A percentile compares a stretch with the other conserved stretches of the same genome.
Evolutionary conservation across 2,113 vertebrate genomes (phyloP).

Genomic region (Malurus elegans): DNA sequence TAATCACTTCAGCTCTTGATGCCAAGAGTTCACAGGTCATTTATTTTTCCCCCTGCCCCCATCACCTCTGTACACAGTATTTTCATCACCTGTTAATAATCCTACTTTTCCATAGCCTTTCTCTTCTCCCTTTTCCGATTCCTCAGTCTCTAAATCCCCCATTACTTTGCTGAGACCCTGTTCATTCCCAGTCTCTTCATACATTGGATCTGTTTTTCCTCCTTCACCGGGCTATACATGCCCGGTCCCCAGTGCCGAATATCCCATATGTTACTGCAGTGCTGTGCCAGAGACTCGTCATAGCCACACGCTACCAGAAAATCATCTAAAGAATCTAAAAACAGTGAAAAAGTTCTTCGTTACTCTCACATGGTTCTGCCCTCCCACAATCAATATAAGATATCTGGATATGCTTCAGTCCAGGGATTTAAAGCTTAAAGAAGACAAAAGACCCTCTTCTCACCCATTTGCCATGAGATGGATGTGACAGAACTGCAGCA

Average conservation of each 20-base stretch:
- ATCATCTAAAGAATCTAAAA: background rate
- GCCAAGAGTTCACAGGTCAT: background rate
- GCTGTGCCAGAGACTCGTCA: background rate
- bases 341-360: background rate
- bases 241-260: background rate
- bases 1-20: background rate
- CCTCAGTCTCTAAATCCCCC: background rate
- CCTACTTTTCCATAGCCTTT: background rate
- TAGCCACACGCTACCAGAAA: background rate
- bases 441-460: background rate
- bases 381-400: background rate
- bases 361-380: background rate
- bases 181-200: background rate
- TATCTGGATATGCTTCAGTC: background rate
- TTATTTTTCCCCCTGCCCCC: background rate
- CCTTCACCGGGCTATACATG: background rate
- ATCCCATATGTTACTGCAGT: background rate
- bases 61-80: background rate
- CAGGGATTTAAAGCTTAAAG: background rate
- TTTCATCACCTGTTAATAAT: background rate
- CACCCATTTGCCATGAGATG: background rate
- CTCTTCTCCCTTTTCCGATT: background rate
- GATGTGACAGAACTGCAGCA: background rate
- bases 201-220: background rate
- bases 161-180: background rate